Conservation (phyloP, 1,140 invertebrate species). For the Zaprionus africanus region DNA sequence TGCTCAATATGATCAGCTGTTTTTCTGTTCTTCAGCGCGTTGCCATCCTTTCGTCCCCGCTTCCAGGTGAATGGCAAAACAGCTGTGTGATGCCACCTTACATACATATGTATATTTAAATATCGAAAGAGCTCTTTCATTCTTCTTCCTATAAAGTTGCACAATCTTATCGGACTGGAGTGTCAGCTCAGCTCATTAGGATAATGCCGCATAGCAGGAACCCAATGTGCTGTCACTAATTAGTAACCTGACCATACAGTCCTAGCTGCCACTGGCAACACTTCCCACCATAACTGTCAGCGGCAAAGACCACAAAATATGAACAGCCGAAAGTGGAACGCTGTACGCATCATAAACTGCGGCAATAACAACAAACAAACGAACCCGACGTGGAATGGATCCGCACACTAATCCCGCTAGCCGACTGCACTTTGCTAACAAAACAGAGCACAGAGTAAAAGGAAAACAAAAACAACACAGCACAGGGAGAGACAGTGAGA, state of each 20-base stretch:
- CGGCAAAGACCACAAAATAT: slow-evolving; percentile 62
- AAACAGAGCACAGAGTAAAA: slow-evolving; percentile 50
- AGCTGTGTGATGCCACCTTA: too few species aligned
- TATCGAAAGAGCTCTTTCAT: not conserved
- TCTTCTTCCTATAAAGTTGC: not conserved
- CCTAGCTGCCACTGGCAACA: not conserved
- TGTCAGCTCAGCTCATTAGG: slow-evolving; percentile 47
- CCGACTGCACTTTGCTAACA: slow-evolving; percentile 77
- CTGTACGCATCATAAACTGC: slow-evolving; percentile 78
- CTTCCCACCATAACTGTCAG: slow-evolving; percentile 79
- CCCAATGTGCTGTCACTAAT: slow-evolving; percentile 59
- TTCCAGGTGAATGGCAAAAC: too few species aligned
- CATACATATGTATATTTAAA: too few species aligned
- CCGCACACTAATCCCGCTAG: slow-evolving; percentile 59
- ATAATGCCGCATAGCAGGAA: not conserved
- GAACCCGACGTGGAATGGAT: not conserved
- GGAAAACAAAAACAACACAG: slow-evolving; percentile 41
- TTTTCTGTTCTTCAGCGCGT: too few species aligned
- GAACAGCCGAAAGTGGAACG: slow-evolving; percentile 68
- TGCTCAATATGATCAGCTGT: too few species aligned
- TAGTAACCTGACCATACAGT: slow-evolving; percentile 52
- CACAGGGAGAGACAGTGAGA: too few species aligned
- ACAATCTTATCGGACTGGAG: not conserved
- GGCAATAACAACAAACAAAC: slow-evolving; percentile 66
- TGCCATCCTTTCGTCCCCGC: too few species aligned